Evolutionary conservation across 1,140 invertebrate species (phyloP).

Genomic region (Zophobas morio): DNA sequence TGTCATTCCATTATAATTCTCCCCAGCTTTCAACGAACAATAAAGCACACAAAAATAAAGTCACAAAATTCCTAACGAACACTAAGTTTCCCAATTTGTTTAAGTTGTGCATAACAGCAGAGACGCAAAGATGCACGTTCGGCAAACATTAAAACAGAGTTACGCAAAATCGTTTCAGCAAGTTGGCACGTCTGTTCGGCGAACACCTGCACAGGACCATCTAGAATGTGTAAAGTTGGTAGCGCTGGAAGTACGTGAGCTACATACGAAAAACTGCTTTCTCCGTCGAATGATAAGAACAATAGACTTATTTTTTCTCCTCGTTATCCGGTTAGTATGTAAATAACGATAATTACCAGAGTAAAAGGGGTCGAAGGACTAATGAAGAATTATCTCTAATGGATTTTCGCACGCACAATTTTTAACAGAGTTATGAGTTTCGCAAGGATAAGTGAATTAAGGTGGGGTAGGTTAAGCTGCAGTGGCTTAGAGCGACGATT

Average conservation of each 20-base stretch:
- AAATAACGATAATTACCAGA: conserved; percentile 23
- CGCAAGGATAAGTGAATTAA: conserved; percentile 31
- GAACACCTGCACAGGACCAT: conserved; percentile 52
- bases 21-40: no score
- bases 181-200: conserved; percentile 51
- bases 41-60: no score
- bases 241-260: conserved; percentile 44
- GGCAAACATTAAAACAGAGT: conserved; percentile 55
- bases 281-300: not conserved
- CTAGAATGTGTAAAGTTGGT: conserved; percentile 42
- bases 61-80: no score
- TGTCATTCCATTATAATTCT: no score
- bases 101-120: conserved; percentile 29
- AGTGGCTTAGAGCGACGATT: conserved; percentile 1
- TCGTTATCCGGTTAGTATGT: not conserved
- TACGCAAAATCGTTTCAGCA: conserved; percentile 55
- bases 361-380: conserved; percentile 11
- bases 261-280: conserved; percentile 35
- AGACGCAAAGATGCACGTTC: conserved; percentile 48
- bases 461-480: conserved; percentile 9
- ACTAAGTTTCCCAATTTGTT: not conserved
- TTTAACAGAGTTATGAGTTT: conserved; percentile 16
- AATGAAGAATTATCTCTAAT: conserved; percentile 13
- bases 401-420: conserved; percentile 21
- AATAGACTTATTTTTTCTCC: conserved; percentile 19